Evolutionary conservation across 2,888 invertebrate genomes (phyloP).

Genomic region (Diarsia dahlii): DNA sequence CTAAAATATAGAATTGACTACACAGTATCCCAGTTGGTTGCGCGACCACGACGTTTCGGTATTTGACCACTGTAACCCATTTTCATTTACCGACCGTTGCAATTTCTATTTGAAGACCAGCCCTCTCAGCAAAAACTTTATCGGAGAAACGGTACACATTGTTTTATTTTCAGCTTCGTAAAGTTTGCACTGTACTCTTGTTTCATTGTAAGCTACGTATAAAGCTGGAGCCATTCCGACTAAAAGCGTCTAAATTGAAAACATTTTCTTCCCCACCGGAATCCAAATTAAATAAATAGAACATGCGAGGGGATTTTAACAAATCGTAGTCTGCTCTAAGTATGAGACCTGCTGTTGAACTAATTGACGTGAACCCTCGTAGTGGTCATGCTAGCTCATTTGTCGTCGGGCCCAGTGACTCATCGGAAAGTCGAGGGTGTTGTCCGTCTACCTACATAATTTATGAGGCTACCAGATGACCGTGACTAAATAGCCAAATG

Average conservation of each 20-base stretch:
- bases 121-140: slow-evolving; percentile 58
- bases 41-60: slow-evolving; percentile 45
- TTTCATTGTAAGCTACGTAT: slow-evolving; percentile 54
- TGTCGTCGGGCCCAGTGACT: slow-evolving; percentile 82
- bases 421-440: slow-evolving; percentile 80
- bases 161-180: slow-evolving; percentile 62
- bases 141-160: slow-evolving; percentile 42
- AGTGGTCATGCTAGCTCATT: slow-evolving; percentile 79
- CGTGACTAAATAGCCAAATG: slow-evolving; percentile 69
- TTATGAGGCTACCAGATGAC: slow-evolving; percentile 78
- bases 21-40: slow-evolving; percentile 33
- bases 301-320: slow-evolving; percentile 64
- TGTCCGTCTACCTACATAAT: slow-evolving; percentile 71
- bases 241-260: slow-evolving; percentile 61
- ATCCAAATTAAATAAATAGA: slow-evolving; percentile 65
- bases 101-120: slow-evolving; percentile 57
- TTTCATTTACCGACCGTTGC: slow-evolving; percentile 54
- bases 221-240: slow-evolving; percentile 37
- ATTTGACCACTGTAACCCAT: slow-evolving; percentile 60
- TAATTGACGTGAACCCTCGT: slow-evolving; percentile 80
- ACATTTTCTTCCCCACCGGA: slow-evolving; percentile 51
- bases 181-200: slow-evolving; percentile 49
- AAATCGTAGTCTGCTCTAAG: slow-evolving; percentile 65
- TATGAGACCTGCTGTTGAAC: slow-evolving; percentile 71
- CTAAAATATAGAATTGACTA: slow-evolving; percentile 33